These are phyloP conservation scores for Cryptotermes secundus DNA, from an alignment of 1,140 invertebrate species.

Conservation along the genomic window DNA sequence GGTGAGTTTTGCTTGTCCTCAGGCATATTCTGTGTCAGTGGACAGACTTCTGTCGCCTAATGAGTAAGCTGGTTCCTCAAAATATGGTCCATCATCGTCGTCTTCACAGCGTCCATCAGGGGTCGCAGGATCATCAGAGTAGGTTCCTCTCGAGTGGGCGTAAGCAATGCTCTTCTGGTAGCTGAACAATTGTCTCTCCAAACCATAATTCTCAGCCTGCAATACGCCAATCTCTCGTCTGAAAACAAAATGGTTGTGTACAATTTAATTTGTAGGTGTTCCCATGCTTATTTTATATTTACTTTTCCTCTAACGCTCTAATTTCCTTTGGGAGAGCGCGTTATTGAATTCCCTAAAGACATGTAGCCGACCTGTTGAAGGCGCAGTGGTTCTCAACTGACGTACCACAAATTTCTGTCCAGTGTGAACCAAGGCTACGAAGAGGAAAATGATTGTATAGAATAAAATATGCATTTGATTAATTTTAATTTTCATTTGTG, in stretches of 20 bases:
- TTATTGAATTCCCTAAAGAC: no score
- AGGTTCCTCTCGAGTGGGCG: slow-evolving; percentile 60
- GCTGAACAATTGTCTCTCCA: slow-evolving; percentile 83
- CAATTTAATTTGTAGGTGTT: no score
- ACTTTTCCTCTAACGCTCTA: no score
- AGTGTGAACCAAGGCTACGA: no score
- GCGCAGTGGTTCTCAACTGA: no score
- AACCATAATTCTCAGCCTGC: slow-evolving; percentile 81
- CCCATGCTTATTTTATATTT: no score
- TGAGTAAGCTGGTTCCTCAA: slow-evolving; percentile 44
- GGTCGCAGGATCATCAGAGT: slow-evolving; percentile 51
- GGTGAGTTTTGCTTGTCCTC: slow-evolving; percentile 43
- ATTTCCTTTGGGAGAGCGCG: no score
- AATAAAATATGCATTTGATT: no score
- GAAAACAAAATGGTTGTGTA: slow-evolving; percentile 37
- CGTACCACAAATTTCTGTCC: no score
- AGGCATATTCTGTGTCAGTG: slow-evolving; percentile 74
- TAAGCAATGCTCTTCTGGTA: slow-evolving; percentile 85
- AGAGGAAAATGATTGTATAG: no score
- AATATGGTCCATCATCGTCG: slow-evolving; percentile 44
- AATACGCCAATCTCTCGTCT: slow-evolving; percentile 79
- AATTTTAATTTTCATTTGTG: no score
- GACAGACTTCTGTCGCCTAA: slow-evolving; percentile 62
- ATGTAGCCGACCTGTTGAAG: no score
- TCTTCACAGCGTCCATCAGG: slow-evolving; percentile 44